Evolutionary conservation across 2,888 invertebrate species (phyloP), one percentile per base, ranked within the genome.

Genomic region (Sericinus montela): DNA sequence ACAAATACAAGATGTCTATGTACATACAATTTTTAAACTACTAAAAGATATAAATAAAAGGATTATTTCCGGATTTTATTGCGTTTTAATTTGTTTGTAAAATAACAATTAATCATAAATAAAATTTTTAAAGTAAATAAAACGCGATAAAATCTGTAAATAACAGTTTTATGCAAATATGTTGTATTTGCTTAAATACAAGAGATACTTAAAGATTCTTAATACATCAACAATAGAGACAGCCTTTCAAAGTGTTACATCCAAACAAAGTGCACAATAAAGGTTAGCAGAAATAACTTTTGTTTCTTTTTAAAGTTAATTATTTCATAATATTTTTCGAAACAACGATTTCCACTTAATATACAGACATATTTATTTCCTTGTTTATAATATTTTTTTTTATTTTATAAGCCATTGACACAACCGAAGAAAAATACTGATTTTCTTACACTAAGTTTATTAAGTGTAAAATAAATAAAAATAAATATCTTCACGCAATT

Each of bases 251-350:
- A 58, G 65, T 67, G 66, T 63, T 63, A 69, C 65, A 68, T 71
- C 64, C 67, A 63, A 64, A 67, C 70, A 72, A 69, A 72, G 80
- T 80, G 79, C 76, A 69, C 56, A 53, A 56, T 53, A 59, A 58
- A 62, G 60, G 56, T 58, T 57, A 62, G 58, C 60, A 59, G 61
- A 62, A 34, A 59, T 59, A 59, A 55, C 62, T 59, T 61, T 55
- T 59, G 62, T 60, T 54, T 58, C 51, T 60, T 59, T 60, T 62
- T 56, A 51, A 3, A 19, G 5, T 19, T 50, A 51, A 49, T 57
- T 55, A 60, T 58, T 64, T 54, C 38, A 42, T 59, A 56, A 51
- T 60, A 38, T 30, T 37, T 58, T 58, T 59, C 58, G 56, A 64
- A 74, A 72, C 70, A 19, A 19, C 5, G 19, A 19, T 5, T 62